Conservation (phyloP, 2,797 vertebrate species). For the Todus mexicanus region DNA sequence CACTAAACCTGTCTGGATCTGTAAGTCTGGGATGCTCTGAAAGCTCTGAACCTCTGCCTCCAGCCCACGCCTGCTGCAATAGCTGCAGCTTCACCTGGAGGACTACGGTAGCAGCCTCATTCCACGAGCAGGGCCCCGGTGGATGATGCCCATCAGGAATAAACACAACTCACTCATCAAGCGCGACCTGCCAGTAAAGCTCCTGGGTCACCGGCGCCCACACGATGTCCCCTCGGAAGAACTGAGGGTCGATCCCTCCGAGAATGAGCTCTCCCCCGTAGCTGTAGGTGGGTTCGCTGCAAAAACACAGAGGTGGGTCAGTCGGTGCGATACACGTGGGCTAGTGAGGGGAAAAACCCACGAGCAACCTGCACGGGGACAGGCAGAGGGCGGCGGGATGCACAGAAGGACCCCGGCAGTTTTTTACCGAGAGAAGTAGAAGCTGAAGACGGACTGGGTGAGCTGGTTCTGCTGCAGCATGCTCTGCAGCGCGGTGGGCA, state of each 20-base stretch:
- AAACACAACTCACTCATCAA: conserved; percentile 71
- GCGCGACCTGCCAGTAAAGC: conserved; percentile 79
- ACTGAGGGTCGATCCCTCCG: conserved; percentile 62
- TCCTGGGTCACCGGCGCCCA: conserved; percentile 79
- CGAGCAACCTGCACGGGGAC: fast-evolving
- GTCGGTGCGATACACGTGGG: fast-evolving
- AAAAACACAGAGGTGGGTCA: neutral
- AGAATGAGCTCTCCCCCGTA: conserved; percentile 78
- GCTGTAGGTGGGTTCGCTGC: conserved; percentile 59
- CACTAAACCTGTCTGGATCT: neutral
- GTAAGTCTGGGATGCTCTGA: neutral
- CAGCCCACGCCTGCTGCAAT: neutral
- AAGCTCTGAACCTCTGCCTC: neutral
- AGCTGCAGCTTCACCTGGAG: neutral
- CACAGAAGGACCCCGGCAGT: fast-evolving
- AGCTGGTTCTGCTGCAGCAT: conserved; percentile 75
- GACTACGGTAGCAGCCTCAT: no score
- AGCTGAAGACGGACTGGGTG: conserved; percentile 71
- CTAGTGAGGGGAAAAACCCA: neutral
- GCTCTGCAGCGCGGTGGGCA: conserved; percentile 60
- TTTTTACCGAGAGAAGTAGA: conserved; percentile 78
- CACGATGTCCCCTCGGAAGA: conserved; percentile 72
- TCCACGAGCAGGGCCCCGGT: fast-evolving
- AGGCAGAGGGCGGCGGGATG: neutral
- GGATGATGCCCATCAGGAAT: neutral